Evolutionary conservation across 1,140 invertebrate species (phyloP).

Genomic region (Nasonia giraulti): DNA sequence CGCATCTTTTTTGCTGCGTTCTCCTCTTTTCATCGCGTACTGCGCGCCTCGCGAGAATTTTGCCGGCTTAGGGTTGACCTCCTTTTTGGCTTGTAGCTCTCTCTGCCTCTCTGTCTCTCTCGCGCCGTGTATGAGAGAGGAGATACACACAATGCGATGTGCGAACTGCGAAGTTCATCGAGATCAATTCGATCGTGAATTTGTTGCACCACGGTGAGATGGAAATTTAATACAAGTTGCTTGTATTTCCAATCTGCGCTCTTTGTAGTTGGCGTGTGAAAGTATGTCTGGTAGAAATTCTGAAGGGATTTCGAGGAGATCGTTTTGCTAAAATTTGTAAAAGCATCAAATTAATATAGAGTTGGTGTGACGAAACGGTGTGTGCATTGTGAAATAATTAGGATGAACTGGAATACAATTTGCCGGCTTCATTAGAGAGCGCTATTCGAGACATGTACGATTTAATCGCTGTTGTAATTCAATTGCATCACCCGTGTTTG

Average conservation of each 20-base stretch:
- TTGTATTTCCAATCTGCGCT: not conserved
- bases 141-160: not conserved
- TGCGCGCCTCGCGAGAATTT: not conserved
- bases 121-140: not conserved
- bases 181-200: slow-evolving; percentile 37
- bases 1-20: not conserved
- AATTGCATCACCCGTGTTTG: slow-evolving; percentile 32
- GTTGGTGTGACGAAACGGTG: no score
- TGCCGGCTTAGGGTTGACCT: slow-evolving; percentile 6
- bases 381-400: no score
- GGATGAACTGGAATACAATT: not conserved
- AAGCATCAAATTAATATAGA: no score
- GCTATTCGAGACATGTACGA: slow-evolving; percentile 13
- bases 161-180: slow-evolving; percentile 16
- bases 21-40: not conserved
- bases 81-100: slow-evolving; percentile 20
- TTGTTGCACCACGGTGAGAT: not conserved
- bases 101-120: no score
- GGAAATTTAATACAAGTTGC: slow-evolving; percentile 1
- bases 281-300: no score
- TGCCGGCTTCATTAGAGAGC: not conserved
- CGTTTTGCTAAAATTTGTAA: no score
- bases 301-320: no score
- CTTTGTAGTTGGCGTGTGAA: not conserved
- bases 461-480: slow-evolving; percentile 36